A percentile compares a stretch with the other conserved stretches of the same genome.
phyloP scores from a whole-genome alignment of 2,888 invertebrate species.

The Ischnura elegans region DNA sequence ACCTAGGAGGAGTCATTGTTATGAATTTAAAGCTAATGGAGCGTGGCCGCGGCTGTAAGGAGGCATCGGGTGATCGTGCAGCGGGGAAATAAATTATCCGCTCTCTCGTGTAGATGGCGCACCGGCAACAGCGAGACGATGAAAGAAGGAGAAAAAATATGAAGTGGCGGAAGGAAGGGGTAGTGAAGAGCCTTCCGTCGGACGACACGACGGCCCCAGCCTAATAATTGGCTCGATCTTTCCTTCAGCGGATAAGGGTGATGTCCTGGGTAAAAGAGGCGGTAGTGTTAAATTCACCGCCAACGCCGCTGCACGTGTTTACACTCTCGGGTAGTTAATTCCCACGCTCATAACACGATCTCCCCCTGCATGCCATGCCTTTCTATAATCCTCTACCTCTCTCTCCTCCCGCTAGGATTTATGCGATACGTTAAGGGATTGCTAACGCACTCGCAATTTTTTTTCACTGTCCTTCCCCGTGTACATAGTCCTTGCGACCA shows the following conservation, averaged over 20 bases:
- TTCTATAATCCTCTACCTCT: background rate
- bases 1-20: background rate
- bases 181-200: too few species aligned
- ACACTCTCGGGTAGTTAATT: conserved; percentile 7
- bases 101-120: background rate
- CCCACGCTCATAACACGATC: background rate
- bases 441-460: background rate
- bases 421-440: background rate
- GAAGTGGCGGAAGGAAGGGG: too few species aligned
- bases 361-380: background rate
- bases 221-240: background rate
- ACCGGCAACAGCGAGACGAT: background rate
- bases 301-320: background rate
- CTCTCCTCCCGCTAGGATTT: background rate
- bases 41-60: background rate
- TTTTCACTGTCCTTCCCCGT: background rate
- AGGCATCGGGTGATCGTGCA: background rate
- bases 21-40: background rate
- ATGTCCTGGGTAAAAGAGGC: background rate
- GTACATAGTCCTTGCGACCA: background rate
- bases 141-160: background rate
- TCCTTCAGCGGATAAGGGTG: background rate
- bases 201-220: background rate
- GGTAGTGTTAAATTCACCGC: background rate
- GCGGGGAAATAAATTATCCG: background rate